Evolutionary conservation across 1,140 invertebrate genomes (phyloP).

Genomic region (Chironomus striatipennis): DNA sequence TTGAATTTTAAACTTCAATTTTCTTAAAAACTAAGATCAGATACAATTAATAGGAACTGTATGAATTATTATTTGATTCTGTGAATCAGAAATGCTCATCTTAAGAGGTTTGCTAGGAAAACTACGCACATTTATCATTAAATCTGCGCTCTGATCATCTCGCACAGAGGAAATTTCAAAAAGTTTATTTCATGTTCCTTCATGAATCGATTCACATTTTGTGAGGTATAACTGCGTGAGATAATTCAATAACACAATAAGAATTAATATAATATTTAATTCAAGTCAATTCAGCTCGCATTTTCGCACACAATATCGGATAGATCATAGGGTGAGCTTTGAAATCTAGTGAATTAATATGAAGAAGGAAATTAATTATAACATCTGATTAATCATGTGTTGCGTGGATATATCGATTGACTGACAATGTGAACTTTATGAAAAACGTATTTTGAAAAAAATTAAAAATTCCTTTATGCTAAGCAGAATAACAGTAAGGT

Average conservation of each 20-base stretch:
- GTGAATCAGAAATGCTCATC: too few relatives aligned
- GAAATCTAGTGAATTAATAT: not conserved
- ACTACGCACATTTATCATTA: too few relatives aligned
- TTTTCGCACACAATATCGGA: not conserved
- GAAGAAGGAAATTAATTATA: constrained; percentile 14
- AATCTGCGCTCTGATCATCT: too few relatives aligned
- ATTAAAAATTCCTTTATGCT: not conserved
- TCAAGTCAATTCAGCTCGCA: not conserved
- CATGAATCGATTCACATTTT: too few relatives aligned
- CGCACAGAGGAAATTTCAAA: too few relatives aligned
- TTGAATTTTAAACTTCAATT: too few relatives aligned
- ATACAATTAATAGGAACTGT: too few relatives aligned
- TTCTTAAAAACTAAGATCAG: too few relatives aligned
- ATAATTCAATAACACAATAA: constrained; percentile 14
- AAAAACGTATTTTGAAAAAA: not conserved
- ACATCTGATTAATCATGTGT: constrained; percentile 9
- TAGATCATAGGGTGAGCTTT: constrained; percentile 1
- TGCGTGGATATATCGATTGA: not conserved
- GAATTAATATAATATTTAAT: not conserved
- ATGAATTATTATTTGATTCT: too few relatives aligned
- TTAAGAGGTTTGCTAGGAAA: too few relatives aligned
- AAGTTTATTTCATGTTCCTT: too few relatives aligned
- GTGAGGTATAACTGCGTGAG: not conserved
- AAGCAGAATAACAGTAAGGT: not conserved
- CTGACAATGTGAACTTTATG: not conserved